Evolutionary conservation across 2,888 invertebrate genomes (phyloP), one percentile per base, ranked within the genome.

Genomic region (Nomada flava): DNA sequence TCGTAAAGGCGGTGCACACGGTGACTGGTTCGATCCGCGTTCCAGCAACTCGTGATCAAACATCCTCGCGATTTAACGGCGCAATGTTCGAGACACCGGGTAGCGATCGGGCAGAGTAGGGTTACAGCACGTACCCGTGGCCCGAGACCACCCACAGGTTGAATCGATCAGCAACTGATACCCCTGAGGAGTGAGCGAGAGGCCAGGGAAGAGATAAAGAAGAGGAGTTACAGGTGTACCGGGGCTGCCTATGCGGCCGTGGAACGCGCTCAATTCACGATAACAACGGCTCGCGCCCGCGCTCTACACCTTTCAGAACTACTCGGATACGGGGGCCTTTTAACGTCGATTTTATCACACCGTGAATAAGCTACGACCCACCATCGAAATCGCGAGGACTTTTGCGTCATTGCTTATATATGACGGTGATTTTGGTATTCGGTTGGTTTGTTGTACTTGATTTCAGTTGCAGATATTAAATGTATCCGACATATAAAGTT

Each of bases 101-200:
- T 92, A 91, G 89, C 88, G 86, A 84, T 77, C 71, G 79, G 80
- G 84, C 82, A 86, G 91, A 90, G 89, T 91, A 89, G 87, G 90
- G 89, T 92, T 92, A 91, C 92, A 90, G 83, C 88, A 67, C 88
- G 89, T 90, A 90, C 86, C 84, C 89, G 88, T 82, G 88, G 89
- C 87, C 86, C 81, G 76, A 88, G 92, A 92, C 92, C 92, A 92
- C 92, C 92, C 92, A 92, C 91, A 89, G 91, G 89, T 90, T 91
- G 91, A 91, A 92, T 92, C 92, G 92, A 92, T 92, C 92, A 92
- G 91, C 91, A 92, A 92, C 91, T 91, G 92, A 92, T 91, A 91
- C 87, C 88, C 87, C 79, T 86, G 80, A 82, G 72, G 78, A 72
- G 79, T 63, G 72, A 76, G 79, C 62, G 77, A 74, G 69, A 71